Conservation (phyloP, 1,140 invertebrate species). For the Microvelia longipes region DNA sequence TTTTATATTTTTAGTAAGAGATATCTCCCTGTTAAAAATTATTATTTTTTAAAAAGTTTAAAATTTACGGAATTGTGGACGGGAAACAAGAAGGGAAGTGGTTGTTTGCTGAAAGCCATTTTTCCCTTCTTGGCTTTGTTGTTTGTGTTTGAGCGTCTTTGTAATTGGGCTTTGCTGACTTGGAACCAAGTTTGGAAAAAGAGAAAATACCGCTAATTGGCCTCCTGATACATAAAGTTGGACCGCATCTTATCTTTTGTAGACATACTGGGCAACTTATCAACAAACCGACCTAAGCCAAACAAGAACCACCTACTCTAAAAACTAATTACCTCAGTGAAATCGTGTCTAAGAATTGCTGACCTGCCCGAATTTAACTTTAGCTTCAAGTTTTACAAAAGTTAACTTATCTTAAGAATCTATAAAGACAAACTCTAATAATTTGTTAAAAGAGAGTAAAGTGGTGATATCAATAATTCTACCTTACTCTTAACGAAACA, state of each 20-base stretch:
- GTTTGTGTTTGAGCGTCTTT: conserved; percentile 11
- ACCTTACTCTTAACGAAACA: no score
- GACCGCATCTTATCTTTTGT: background rate
- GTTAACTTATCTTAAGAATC: no score
- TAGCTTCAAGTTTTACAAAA: no score
- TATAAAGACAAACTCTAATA: no score
- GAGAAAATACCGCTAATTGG: conserved; percentile 6
- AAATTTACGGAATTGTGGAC: no score
- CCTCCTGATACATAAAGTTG: background rate
- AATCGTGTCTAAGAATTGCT: background rate
- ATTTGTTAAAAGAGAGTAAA: no score
- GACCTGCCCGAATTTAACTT: background rate
- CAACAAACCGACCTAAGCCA: background rate
- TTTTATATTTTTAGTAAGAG: background rate
- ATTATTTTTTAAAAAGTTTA: no score
- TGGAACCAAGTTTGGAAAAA: background rate
- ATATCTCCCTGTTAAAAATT: no score
- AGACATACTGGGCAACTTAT: background rate
- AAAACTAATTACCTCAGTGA: background rate
- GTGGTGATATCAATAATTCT: no score
- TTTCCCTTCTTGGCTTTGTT: background rate
- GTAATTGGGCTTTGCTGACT: conserved; percentile 11
- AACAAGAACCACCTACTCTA: background rate
- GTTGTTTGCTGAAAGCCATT: background rate
- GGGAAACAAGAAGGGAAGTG: no score